These are phyloP conservation scores for Callimorpha dominula DNA, from an alignment of 2,888 invertebrate genomes.

Conservation along the genomic window DNA sequence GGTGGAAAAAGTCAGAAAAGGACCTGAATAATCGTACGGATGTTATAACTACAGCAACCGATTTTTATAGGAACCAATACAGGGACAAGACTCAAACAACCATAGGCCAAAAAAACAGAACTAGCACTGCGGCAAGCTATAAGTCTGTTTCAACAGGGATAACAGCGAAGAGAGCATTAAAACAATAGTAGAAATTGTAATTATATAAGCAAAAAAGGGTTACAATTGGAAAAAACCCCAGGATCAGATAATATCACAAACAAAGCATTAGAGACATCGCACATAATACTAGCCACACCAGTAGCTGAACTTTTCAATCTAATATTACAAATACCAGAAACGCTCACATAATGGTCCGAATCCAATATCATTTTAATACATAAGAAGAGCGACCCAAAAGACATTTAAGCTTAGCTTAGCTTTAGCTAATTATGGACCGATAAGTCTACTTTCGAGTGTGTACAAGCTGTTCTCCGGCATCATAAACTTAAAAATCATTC, in stretches of 20 bases:
- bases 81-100: neutral
- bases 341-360: conserved; percentile 12
- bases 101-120: too few species aligned
- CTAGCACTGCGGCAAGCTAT: too few species aligned
- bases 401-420: too few species aligned
- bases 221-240: conserved; percentile 18
- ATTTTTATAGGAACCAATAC: neutral
- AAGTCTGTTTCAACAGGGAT: too few species aligned
- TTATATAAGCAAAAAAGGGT: neutral
- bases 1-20: neutral
- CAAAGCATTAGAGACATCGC: conserved; percentile 20
- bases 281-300: conserved; percentile 6
- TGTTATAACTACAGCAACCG: neutral
- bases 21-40: neutral
- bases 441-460: neutral
- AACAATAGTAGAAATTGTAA: neutral
- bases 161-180: neutral
- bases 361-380: conserved; percentile 8
- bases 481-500: too few species aligned
- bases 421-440: conserved; percentile 10
- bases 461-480: too few species aligned
- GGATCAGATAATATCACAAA: conserved; percentile 25
- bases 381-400: neutral
- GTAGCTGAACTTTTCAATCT: conserved; percentile 17
- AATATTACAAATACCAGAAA: neutral